phyloP scores from a whole-genome alignment of 1,140 invertebrate genomes.

The Neuroterus valhalla region DNA sequence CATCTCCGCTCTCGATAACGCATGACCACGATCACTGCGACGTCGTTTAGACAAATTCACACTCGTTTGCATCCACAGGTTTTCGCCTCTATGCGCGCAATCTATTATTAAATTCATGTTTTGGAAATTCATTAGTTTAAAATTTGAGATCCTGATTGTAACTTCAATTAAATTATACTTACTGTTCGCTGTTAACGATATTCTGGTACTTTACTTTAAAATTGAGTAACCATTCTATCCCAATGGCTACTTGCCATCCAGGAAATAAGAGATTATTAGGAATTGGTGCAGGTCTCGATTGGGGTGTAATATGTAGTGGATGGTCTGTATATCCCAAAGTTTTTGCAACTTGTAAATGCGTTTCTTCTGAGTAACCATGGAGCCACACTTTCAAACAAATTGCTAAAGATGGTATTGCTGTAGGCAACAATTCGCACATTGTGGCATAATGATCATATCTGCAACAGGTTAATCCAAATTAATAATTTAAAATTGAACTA shows the following conservation, averaged over 20 bases:
- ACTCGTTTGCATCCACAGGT: too few relatives aligned
- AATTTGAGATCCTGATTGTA: too few relatives aligned
- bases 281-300: conserved; percentile 72
- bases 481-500: neutral
- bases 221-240: conserved; percentile 78
- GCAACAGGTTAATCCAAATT: conserved; percentile 51
- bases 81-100: too few relatives aligned
- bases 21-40: too few relatives aligned
- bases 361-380: conserved; percentile 72
- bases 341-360: conserved; percentile 73
- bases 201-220: conserved; percentile 75
- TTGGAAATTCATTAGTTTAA: too few relatives aligned
- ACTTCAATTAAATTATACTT: conserved; percentile 62
- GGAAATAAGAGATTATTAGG: conserved; percentile 77
- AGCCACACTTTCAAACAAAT: conserved; percentile 78
- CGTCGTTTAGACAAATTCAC: too few relatives aligned
- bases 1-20: too few relatives aligned
- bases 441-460: conserved; percentile 95
- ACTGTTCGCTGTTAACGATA: conserved; percentile 79
- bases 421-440: conserved; percentile 93
- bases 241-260: conserved; percentile 78
- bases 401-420: conserved; percentile 85
- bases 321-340: conserved; percentile 75
- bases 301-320: conserved; percentile 68
- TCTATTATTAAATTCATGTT: too few relatives aligned